phyloP scores from a whole-genome alignment of 1,140 invertebrate genomes.

The Cryptotermes secundus region DNA sequence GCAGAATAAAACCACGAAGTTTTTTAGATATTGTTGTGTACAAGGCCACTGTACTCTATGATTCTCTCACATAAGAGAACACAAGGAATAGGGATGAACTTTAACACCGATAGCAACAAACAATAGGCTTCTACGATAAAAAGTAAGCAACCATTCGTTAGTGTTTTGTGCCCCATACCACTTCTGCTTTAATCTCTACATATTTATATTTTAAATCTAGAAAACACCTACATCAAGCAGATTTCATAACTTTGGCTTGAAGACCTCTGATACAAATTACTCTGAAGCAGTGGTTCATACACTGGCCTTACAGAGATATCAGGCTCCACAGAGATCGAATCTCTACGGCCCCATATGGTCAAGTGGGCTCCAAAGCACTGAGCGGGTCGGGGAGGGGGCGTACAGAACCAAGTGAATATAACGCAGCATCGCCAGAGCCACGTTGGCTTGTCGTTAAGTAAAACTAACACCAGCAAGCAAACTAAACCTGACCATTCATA shows the following conservation, averaged over 20 bases:
- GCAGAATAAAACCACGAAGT: no score
- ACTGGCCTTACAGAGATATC: not conserved
- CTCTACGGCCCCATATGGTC: not conserved
- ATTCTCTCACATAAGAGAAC: no score
- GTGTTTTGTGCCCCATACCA: no score
- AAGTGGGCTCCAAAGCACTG: not conserved
- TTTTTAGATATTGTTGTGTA: no score
- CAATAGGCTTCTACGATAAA: no score
- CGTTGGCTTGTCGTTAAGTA: not conserved
- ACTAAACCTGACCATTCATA: slow-evolving; percentile 12
- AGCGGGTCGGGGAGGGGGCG: not conserved
- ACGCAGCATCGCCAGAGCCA: not conserved
- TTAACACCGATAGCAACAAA: no score
- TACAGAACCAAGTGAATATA: not conserved
- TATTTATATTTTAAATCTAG: no score
- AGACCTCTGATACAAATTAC: not conserved
- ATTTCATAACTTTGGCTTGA: not conserved
- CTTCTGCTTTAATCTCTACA: no score
- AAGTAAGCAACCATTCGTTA: no score
- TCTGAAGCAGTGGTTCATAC: not conserved
- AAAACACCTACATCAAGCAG: no score
- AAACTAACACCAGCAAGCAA: slow-evolving; percentile 4
- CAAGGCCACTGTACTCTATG: no score
- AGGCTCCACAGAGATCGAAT: not conserved
- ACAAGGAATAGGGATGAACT: no score